Evolutionary conservation across 2,797 vertebrate genomes (phyloP).

Genomic region (Neosalanx taihuensis): DNA sequence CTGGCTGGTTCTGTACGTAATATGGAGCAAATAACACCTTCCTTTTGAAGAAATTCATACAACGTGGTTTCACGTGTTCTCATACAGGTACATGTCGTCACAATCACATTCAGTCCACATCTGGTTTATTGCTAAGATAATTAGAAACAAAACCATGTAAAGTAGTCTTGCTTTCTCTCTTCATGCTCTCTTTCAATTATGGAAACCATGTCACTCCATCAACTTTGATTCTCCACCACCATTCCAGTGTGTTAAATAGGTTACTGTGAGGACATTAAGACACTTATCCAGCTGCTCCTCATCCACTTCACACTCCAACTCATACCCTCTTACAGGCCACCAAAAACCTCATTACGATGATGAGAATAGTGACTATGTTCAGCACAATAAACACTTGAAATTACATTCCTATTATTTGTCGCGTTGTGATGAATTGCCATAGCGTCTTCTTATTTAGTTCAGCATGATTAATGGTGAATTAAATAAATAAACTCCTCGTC

Average conservation of each 20-base stretch:
- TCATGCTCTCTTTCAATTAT: too few relatives aligned
- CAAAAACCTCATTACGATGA: constrained; percentile 51
- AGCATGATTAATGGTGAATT: constrained; percentile 63
- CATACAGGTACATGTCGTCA: too few relatives aligned
- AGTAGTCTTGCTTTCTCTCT: too few relatives aligned
- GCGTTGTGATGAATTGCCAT: constrained; percentile 57
- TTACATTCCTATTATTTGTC: constrained; percentile 35
- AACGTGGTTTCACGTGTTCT: too few relatives aligned
- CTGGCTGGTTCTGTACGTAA: neutral
- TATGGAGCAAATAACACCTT: neutral
- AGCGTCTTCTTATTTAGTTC: constrained; percentile 45
- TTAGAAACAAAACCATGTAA: too few relatives aligned
- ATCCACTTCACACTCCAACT: constrained; percentile 2
- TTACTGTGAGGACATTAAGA: constrained; percentile 57
- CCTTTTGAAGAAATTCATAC: neutral
- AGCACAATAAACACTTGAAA: constrained; percentile 48
- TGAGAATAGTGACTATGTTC: constrained; percentile 26
- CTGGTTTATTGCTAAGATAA: too few relatives aligned
- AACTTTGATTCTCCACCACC: constrained; percentile 14
- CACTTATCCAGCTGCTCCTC: constrained; percentile 2
- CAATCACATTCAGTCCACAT: too few relatives aligned
- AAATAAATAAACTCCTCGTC: constrained; percentile 50
- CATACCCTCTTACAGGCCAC: constrained; percentile 24
- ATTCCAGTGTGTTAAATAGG: constrained; percentile 20
- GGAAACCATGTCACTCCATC: too few relatives aligned